Conservation (phyloP, 2,113 vertebrate species). For the Lepus timidus region DNA sequence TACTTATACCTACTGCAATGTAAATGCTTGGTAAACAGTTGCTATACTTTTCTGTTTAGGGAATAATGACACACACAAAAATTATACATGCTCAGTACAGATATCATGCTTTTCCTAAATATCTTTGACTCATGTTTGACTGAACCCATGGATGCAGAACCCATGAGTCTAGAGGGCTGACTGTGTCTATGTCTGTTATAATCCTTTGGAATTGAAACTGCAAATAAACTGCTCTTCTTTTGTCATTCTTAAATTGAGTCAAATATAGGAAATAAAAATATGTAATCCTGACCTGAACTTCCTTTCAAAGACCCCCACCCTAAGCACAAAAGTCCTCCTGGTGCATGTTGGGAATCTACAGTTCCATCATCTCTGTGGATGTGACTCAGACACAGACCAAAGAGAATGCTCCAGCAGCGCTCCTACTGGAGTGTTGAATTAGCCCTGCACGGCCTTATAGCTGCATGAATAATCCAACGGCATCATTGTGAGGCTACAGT, state of each 20-base stretch:
- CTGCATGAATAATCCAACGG: not conserved
- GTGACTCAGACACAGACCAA: not conserved
- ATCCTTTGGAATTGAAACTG: not conserved
- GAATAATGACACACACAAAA: not conserved
- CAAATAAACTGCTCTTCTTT: not conserved
- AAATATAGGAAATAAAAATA: not conserved
- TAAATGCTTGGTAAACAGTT: not conserved
- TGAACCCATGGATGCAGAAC: not conserved
- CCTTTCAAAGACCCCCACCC: not conserved
- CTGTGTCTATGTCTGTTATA: not conserved
- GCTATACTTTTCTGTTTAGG: not conserved
- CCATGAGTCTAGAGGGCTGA: not conserved
- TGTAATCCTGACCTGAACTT: not conserved
- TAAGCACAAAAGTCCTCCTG: not conserved
- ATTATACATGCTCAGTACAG: not conserved
- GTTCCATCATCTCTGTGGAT: not conserved
- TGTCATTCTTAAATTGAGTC: not conserved
- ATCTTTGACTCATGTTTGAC: not conserved
- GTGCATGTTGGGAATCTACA: not conserved
- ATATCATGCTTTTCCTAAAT: not conserved
- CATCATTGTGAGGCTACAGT: not conserved
- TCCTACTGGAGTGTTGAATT: not conserved
- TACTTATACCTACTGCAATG: not conserved
- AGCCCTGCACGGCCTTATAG: not conserved
- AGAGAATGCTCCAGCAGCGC: not conserved